Base-by-base conservation (phyloP, 2,888 invertebrate species). In the Apotomis capreana region DNA sequence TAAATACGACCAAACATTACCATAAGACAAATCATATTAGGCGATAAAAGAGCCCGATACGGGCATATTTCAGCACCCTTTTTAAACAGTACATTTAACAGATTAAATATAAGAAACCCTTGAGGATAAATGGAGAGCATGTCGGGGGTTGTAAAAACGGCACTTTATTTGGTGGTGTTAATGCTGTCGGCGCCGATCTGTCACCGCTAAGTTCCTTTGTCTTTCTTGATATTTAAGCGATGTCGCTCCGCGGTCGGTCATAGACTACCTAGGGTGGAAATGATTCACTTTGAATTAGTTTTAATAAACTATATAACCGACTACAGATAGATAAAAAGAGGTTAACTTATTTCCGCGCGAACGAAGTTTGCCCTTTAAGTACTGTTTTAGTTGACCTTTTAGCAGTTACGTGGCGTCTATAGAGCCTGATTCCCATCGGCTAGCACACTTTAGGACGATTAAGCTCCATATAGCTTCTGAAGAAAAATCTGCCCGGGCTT, bases 121-220 rank as follows among this genome's bases (percentile, higher is more conserved):
- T 26, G 44, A 62, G 61, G 13, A 71, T 67, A 62, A 71, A 71
- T 71, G 49, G 71, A 36, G 57, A 61, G 69, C 63, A 58, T 63
- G 69, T 63, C 58, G 62, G 61, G 65, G 58, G 61, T 65, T 57
- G 71, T 67, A 62, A 62, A 68, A 71, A 71, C 61, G 67, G 61
- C 57, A 62, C 67, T 71, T 71, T 68, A 68, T 71, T 68, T 67
- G 51, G 12, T 13, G 57, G 61, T 61, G 71, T 71, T 71, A 71
- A 67, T 71, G 61, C 57, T 67, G 67, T 67, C 67, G 57, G 40
- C 15, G 46, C 26, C 67, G 71, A 71, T 71, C 71, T 71, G 71
- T 71, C 71, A 57, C 61, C 67, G 67, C 70, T 62, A 61, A 67
- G 71, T 71, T 68, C 71, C 64, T 57, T 71, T 71, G 71, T 71